These are phyloP conservation scores for Pempheris klunzingeri DNA, from an alignment of 2,797 vertebrate genomes.

Conservation along the genomic window DNA sequence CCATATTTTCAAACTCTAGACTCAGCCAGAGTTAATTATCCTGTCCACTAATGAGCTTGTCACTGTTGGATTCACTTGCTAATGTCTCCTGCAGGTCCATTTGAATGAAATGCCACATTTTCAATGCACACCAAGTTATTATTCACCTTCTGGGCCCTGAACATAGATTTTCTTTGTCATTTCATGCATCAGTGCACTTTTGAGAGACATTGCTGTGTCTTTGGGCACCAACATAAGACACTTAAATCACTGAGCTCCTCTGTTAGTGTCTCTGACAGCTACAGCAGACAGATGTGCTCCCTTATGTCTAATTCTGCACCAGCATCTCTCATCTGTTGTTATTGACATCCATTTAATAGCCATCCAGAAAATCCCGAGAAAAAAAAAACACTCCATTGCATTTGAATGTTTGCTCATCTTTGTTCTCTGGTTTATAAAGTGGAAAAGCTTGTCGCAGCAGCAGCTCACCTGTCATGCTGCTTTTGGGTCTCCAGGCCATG, in stretches of 20 bases:
- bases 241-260: slow-evolving; percentile 38
- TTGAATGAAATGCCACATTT: slow-evolving; percentile 42
- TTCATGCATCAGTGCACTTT: slow-evolving; percentile 50
- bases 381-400: slow-evolving; percentile 7
- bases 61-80: slow-evolving; percentile 47
- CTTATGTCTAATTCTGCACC: slow-evolving; percentile 27
- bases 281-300: slow-evolving; percentile 40
- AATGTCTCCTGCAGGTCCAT: slow-evolving; percentile 35
- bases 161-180: slow-evolving; percentile 47
- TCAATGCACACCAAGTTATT: slow-evolving; percentile 23
- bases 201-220: slow-evolving; percentile 48
- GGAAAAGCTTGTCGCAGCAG: slow-evolving; percentile 48
- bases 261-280: slow-evolving; percentile 41
- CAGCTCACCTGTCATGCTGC: slow-evolving; percentile 46
- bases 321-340: slow-evolving; percentile 19
- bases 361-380: not conserved
- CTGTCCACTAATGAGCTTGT: slow-evolving; percentile 43
- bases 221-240: slow-evolving; percentile 36
- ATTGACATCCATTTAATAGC: slow-evolving; percentile 23
- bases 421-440: slow-evolving; percentile 38
- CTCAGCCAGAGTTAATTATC: slow-evolving; percentile 33
- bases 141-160: slow-evolving; percentile 24
- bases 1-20: not conserved
- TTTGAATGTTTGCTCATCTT: slow-evolving; percentile 21
- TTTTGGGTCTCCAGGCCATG: slow-evolving; percentile 23